These are phyloP conservation scores for Sebastes alutus DNA, from an alignment of 2,797 vertebrate genomes.

Conservation along the genomic window DNA sequence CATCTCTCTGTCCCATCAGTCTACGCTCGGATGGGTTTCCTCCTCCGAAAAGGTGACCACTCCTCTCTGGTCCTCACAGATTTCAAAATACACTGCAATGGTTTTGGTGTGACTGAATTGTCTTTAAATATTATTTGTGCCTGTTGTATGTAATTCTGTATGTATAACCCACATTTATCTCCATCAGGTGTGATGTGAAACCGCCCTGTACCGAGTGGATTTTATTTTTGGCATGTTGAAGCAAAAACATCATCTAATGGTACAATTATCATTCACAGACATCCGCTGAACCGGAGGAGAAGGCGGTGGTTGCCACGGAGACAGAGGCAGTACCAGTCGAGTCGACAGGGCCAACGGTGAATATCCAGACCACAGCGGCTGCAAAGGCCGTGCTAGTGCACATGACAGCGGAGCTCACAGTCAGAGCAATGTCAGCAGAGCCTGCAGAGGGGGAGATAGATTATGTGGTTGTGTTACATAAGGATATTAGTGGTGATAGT, in stretches of 20 bases:
- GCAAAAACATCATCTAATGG: conserved; percentile 15
- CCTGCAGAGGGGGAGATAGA: background rate
- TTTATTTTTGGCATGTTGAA: background rate
- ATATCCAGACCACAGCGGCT: conserved; percentile 65
- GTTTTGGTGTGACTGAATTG: background rate
- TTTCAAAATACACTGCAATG: background rate
- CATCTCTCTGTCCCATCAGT: conserved; percentile 80
- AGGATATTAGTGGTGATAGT: background rate
- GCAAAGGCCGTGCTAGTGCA: background rate
- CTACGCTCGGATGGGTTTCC: conserved; percentile 82
- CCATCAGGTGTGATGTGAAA: conserved; percentile 24
- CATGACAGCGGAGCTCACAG: background rate
- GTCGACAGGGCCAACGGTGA: conserved; percentile 82
- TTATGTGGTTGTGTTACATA: background rate
- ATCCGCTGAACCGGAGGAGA: conserved; percentile 80
- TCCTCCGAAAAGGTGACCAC: conserved; percentile 87
- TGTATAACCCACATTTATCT: background rate
- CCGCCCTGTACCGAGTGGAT: background rate
- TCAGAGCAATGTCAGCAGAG: background rate
- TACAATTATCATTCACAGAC: conserved; percentile 84
- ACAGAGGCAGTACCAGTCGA: conserved; percentile 79
- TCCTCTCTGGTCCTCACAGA: conserved; percentile 65
- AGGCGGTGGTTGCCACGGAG: conserved; percentile 66
- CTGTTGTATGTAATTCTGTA: background rate
- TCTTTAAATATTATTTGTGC: background rate